These are phyloP conservation scores for Malaclemys terrapin DNA, from an alignment of 2,113 vertebrate genomes.

Conservation along the genomic window DNA sequence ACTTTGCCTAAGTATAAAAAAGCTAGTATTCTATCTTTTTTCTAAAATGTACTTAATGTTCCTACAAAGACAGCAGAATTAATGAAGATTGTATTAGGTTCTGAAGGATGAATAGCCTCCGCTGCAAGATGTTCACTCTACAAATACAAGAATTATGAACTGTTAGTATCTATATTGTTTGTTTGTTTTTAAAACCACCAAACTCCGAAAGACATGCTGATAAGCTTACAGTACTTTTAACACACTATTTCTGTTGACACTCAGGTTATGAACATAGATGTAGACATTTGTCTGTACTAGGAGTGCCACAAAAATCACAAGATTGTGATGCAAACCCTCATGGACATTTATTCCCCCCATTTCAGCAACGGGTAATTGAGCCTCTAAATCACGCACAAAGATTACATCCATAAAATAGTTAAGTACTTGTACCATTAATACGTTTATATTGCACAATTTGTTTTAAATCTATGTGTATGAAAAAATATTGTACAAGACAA, in stretches of 20 bases:
- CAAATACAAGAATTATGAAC: conserved; percentile 52
- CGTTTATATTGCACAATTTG: background rate
- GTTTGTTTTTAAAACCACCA: background rate
- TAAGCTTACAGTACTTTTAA: background rate
- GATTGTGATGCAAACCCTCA: conserved; percentile 14
- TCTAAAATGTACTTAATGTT: background rate
- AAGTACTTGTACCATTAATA: conserved; percentile 24
- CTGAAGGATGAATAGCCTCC: background rate
- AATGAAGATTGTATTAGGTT: background rate
- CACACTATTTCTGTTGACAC: background rate
- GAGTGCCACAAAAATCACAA: conserved; percentile 3
- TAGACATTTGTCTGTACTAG: background rate
- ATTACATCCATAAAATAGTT: conserved; percentile 35
- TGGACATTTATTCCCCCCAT: conserved; percentile 45
- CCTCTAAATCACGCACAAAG: conserved; percentile 59
- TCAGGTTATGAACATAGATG: background rate
- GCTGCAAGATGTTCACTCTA: background rate
- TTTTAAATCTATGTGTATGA: background rate
- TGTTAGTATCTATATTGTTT: background rate
- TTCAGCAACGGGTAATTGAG: conserved; percentile 27
- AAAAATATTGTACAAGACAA: conserved; percentile 1
- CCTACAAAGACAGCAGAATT: background rate
- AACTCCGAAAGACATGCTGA: background rate
- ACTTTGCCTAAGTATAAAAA: background rate
- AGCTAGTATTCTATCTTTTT: background rate